Conservation (phyloP, 37 sponge, comb jelly and placozoan genomes). For the Hormiphora californensis region DNA sequence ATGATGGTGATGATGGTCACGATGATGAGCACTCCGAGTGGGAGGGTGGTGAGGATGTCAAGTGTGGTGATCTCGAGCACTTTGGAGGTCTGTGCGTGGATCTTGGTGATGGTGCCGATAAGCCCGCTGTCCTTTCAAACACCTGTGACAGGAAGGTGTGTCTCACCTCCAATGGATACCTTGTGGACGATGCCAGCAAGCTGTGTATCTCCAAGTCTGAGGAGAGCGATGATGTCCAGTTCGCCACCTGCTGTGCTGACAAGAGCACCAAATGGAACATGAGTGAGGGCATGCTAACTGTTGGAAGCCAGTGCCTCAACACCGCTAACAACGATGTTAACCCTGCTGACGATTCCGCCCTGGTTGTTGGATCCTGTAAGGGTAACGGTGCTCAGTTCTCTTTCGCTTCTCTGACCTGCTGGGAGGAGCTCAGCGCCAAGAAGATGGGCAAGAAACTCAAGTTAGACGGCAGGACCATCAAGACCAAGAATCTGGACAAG, state of each 20-base stretch:
- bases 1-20: not conserved
- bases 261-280: too few species aligned
- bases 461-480: not conserved
- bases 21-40: conserved; percentile 1
- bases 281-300: too few species aligned
- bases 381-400: too few species aligned
- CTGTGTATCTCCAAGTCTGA: not conserved
- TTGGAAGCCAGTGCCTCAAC: too few species aligned
- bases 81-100: conserved; percentile 45
- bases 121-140: not conserved
- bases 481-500: not conserved
- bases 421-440: conserved; percentile 11
- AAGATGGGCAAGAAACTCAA: not conserved
- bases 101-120: not conserved
- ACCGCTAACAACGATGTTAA: too few species aligned
- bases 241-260: too few species aligned
- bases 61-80: conserved; percentile 28
- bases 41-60: not conserved
- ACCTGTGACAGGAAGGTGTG: conserved; percentile 16
- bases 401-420: too few species aligned
- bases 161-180: not conserved
- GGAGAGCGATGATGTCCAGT: too few species aligned
- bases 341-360: too few species aligned
- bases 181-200: not conserved
- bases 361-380: too few species aligned